phyloP scores from a whole-genome alignment of 2,797 vertebrate genomes.

The Falco berigora region DNA sequence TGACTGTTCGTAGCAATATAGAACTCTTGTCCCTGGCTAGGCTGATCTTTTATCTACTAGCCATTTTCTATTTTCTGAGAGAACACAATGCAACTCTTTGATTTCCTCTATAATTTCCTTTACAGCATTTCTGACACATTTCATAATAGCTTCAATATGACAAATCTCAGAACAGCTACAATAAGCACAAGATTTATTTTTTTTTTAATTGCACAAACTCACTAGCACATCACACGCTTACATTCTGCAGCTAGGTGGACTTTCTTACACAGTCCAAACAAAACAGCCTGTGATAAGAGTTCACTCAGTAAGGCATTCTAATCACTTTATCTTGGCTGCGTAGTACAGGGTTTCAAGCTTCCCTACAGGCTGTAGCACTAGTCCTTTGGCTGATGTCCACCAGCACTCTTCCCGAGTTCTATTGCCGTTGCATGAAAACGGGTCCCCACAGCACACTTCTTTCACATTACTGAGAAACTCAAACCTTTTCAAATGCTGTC shows the following conservation, averaged over 20 bases:
- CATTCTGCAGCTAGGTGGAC: background rate
- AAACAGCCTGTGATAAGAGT: background rate
- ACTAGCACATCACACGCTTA: background rate
- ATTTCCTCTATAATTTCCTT: background rate
- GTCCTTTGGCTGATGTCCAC: background rate
- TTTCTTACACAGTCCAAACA: background rate
- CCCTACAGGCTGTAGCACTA: background rate
- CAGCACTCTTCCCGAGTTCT: background rate
- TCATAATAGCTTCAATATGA: background rate
- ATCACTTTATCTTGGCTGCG: background rate
- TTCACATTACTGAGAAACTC: background rate
- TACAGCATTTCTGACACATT: background rate
- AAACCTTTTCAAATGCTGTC: background rate
- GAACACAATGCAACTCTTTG: background rate
- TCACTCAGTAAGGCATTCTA: background rate
- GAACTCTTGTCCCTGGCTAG: background rate
- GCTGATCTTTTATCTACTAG: background rate
- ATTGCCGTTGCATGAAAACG: background rate
- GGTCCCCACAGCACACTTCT: background rate
- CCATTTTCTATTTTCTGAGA: background rate
- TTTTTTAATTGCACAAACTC: background rate
- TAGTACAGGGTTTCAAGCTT: background rate
- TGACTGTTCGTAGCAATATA: background rate
- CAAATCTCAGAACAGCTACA: background rate
- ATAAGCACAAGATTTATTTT: background rate